Conservation (phyloP, 2,888 invertebrate species). For the Folsomia manolachei region DNA sequence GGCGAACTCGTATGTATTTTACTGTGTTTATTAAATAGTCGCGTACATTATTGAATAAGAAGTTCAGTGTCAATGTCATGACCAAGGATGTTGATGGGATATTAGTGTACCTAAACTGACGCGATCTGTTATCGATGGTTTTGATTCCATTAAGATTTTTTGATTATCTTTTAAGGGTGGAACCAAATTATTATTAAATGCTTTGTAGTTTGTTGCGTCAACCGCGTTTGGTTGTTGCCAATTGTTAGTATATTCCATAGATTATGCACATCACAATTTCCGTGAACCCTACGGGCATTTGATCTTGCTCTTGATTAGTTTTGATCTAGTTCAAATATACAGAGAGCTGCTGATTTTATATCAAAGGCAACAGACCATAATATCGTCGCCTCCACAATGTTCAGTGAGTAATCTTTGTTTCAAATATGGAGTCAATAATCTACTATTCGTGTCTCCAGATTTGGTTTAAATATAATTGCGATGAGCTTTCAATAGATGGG, state of each 20-base stretch:
- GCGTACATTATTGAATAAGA: no score
- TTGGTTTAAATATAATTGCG: conserved; percentile 14
- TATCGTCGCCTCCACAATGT: neutral
- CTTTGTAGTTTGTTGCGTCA: neutral
- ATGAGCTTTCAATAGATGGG: conserved; percentile 4
- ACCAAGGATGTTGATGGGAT: neutral
- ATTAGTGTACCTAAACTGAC: neutral
- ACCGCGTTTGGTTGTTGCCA: no score
- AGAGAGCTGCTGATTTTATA: neutral
- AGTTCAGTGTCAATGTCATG: neutral
- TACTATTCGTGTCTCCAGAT: neutral
- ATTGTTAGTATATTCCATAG: no score
- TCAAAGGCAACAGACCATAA: neutral
- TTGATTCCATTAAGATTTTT: neutral
- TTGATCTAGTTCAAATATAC: neutral
- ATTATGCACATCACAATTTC: neutral
- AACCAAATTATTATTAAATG: neutral
- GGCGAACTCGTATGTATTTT: no score
- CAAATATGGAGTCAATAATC: neutral
- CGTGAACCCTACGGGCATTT: neutral
- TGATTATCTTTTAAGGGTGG: neutral
- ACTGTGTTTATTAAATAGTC: no score
- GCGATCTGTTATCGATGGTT: neutral
- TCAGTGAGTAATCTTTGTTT: neutral
- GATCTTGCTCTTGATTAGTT: neutral